phyloP scores from a whole-genome alignment of 2,797 vertebrate genomes.

The Nyctibius grandis region DNA sequence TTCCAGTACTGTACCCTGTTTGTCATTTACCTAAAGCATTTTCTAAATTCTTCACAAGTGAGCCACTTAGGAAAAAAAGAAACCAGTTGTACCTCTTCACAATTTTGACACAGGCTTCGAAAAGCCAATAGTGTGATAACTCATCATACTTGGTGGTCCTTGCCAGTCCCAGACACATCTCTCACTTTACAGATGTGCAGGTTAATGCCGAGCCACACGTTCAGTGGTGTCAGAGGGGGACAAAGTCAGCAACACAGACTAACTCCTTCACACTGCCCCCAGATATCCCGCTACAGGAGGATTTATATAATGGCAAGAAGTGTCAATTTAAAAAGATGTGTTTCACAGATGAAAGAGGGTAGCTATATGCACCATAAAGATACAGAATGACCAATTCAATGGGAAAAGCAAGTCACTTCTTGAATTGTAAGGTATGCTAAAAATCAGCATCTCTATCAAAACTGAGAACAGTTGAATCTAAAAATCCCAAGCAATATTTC shows the following conservation, averaged over 20 bases:
- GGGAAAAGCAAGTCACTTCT: neutral
- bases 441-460: conserved; percentile 22
- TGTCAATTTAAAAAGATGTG: neutral
- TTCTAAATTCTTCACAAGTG: neutral
- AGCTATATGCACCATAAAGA: neutral
- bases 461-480: neutral
- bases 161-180: neutral
- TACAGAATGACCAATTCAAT: neutral
- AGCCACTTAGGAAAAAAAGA: neutral
- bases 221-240: neutral
- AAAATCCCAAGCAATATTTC: conserved; percentile 48
- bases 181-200: neutral
- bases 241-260: neutral
- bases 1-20: neutral
- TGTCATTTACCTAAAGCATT: neutral
- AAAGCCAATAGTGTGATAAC: neutral
- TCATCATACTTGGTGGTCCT: neutral
- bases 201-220: accelerated
- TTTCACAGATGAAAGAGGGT: neutral
- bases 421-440: neutral
- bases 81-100: neutral
- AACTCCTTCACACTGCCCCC: neutral
- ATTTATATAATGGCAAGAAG: neutral
- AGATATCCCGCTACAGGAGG: neutral
- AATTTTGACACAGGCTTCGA: neutral